Percentiles rank a stretch among this genome's conserved stretches.
phyloP scores from a whole-genome alignment of 2,113 vertebrate genomes.

The Anser cygnoides region DNA sequence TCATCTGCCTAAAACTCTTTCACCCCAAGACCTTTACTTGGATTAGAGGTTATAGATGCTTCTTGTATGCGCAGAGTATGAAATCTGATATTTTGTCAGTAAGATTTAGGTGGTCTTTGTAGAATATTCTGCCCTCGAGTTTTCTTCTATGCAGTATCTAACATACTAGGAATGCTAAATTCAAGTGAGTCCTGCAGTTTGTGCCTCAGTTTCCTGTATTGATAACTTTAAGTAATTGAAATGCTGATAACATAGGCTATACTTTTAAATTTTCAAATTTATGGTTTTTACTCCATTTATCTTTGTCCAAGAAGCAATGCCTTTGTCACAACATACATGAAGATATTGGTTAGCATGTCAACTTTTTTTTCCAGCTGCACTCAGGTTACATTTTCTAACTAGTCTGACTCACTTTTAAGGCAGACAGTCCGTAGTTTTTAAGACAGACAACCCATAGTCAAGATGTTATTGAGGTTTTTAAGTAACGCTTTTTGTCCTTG shows the following conservation, averaged over 20 bases:
- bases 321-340: background rate
- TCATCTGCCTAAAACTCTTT: background rate
- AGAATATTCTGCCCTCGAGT: background rate
- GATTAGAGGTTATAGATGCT: background rate
- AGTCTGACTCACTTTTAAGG: background rate
- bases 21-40: background rate
- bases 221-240: background rate
- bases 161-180: background rate
- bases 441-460: background rate
- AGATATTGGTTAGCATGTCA: background rate
- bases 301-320: background rate
- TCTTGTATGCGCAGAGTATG: background rate
- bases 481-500: background rate
- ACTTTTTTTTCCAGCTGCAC: background rate
- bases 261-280: rapidly evolving
- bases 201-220: background rate
- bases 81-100: background rate
- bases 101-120: background rate
- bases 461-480: background rate
- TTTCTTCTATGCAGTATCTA: background rate
- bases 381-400: background rate
- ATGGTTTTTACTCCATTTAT: background rate
- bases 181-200: background rate
- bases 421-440: background rate
- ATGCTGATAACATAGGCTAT: background rate